Base-by-base conservation (phyloP, 1,140 invertebrate species). In the Anthonomus grandis region DNA sequence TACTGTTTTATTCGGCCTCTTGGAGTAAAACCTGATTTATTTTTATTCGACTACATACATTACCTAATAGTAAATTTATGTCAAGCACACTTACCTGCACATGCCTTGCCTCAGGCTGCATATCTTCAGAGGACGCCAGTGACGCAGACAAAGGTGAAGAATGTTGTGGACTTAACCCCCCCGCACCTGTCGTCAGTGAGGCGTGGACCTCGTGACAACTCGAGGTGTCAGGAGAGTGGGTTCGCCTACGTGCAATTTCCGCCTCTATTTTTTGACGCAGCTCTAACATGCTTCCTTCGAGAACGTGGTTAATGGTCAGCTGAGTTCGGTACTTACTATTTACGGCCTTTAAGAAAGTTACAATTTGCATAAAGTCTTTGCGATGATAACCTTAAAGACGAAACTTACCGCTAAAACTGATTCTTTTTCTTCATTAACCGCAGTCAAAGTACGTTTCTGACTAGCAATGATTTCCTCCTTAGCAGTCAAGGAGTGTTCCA, bases 301-400 rank as follows among this genome's bases (percentile, higher is more conserved):
- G 73, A 27, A 81, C 76, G 52, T 84, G 75, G 69, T 85, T 86
- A 22, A 87, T 83, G 21, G 81, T 76, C 63, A 83, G 79, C 61
- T 88, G 82, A 4, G 81, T 79, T 45, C 80, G 77, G 67, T 89
- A 90, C 68, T 89, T 89, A 37, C 83, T 85, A 64, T 86, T 85
- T 1, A 88, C 75, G 2, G 85, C 80, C 69, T 81, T n/a, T n/a
- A n/a, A 27, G 18, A 42, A 53, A 38, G 4, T 24, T n/a, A 21
- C 9, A 37, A 8, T n/a, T n/a, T n/a, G n/a, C n/a, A 41, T 23
- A 37, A 13, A 13, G 34, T 41, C n/a, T n/a, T n/a, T 38, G 17
- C 15, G 21, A 23, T 21, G 9, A 15, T 18, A 22, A 22, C 10
- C 5, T 45, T 18, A 5, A 18, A 4, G n/a, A n/a, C 13, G 22